Conservation (phyloP, 2,797 vertebrate genomes). For the Hydrolagus colliei region DNA sequence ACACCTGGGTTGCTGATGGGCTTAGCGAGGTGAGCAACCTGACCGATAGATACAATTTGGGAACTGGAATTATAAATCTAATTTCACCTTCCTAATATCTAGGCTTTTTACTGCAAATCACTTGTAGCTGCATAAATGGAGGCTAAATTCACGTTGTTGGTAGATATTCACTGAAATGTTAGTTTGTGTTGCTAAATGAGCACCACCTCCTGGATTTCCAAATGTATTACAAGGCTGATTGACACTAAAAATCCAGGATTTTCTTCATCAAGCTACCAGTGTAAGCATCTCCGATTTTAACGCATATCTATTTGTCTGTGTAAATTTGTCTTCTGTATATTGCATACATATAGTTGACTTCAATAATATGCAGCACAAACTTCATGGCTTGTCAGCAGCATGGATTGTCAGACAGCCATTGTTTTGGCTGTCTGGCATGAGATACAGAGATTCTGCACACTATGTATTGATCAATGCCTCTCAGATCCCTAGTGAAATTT, state of each 20-base stretch:
- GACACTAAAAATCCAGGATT: background rate
- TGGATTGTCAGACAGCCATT: background rate
- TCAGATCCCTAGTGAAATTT: background rate
- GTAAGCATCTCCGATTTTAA: background rate
- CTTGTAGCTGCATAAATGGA: too few species aligned
- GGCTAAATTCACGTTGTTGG: too few species aligned
- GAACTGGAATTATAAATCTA: too few species aligned
- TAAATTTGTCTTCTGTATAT: too few species aligned
- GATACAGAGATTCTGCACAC: background rate
- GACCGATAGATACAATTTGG: too few species aligned
- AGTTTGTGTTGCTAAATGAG: background rate
- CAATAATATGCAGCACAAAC: background rate
- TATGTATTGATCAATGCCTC: background rate
- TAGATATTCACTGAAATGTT: too few species aligned
- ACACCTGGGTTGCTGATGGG: too few species aligned
- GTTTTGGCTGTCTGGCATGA: background rate
- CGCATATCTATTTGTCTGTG: background rate
- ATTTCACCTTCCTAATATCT: too few species aligned
- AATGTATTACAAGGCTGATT: background rate
- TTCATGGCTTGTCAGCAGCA: background rate
- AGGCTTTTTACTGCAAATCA: too few species aligned
- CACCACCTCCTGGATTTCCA: constrained; percentile 7
- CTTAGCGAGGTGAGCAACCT: too few species aligned
- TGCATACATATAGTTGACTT: background rate
- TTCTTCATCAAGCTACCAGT: background rate